Evolutionary conservation across 2,113 vertebrate genomes (phyloP), one percentile per base, ranked within the genome.

Genomic region (Grallaria varia): DNA sequence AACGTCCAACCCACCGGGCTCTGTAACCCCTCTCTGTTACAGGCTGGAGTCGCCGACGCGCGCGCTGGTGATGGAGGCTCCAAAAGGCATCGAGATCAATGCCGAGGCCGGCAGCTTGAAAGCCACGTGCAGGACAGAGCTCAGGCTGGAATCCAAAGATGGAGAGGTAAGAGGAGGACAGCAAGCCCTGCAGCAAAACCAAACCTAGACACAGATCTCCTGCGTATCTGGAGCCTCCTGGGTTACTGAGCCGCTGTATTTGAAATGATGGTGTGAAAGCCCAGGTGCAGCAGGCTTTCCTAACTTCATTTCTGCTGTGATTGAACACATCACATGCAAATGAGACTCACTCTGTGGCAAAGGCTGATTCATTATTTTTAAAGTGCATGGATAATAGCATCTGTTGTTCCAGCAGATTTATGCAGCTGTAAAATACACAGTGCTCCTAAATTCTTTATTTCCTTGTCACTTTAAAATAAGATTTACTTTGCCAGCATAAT

Each of bases 41-140:
- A 99, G 99, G 89, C 97, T 99, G 96, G 99, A 99, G 98, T 99
- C 99, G 3, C 99, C 99, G 2, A 99, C 99, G 0, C 98, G 99
- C 8, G 98, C 99, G 7, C 97, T 99, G 88, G 98, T 99, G 89
- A 99, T 99, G 99, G 99, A 99, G 95, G 99, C 99, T 60, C 99
- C 99, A 0, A 99, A 99, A 96, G 99, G 99, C 60, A 98, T 99
- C 22, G 98, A 99, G 97, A 99, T 99, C 90, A 98, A 99, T 68
- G 99, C 99, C 6, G 99, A 99, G 97, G 99, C 99, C 0, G 99
- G 99, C 67, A 99, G 99, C 96, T 98, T 99, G 95, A 98, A 99
- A 96, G 99, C 99, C 91, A 99, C 98, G 3, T 99, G 99, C 98
- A 98, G 99, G 97, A 99, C 98, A 37, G 99, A 99, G 97, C 98